Evolutionary conservation across 2,797 vertebrate species (phyloP).

Genomic region (Pseudopleuronectes americanus): DNA sequence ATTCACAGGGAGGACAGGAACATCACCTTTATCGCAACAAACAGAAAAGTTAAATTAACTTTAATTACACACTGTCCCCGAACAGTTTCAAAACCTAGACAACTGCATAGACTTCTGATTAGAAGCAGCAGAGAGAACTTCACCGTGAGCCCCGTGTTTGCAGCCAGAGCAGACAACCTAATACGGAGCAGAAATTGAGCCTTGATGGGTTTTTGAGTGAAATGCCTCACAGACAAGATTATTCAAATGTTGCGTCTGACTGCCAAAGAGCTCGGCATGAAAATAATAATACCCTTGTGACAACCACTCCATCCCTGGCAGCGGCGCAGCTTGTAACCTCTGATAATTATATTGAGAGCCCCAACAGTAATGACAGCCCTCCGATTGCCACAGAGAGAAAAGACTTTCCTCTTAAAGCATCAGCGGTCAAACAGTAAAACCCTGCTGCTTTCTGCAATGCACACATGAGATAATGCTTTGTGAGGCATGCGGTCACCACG

Average conservation of each 20-base stretch:
- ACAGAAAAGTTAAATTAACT: slow-evolving; percentile 17
- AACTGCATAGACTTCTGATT: slow-evolving; percentile 8
- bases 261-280: slow-evolving; percentile 74
- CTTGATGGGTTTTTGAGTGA: slow-evolving; percentile 56
- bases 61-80: slow-evolving; percentile 20
- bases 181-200: slow-evolving; percentile 56
- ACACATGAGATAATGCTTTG: slow-evolving; percentile 80
- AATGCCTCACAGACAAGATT: slow-evolving; percentile 74
- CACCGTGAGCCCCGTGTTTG: slow-evolving; percentile 46
- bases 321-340: slow-evolving; percentile 72
- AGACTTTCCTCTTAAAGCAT: slow-evolving; percentile 81
- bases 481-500: slow-evolving; percentile 71
- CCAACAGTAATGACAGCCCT: slow-evolving; percentile 83
- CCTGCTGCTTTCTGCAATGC: slow-evolving; percentile 65
- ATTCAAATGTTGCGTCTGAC: slow-evolving; percentile 77
- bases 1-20: slow-evolving; percentile 15
- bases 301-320: slow-evolving; percentile 81
- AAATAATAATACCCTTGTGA: slow-evolving; percentile 84
- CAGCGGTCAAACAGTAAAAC: slow-evolving; percentile 73
- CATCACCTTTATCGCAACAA: slow-evolving; percentile 9
- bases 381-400: slow-evolving; percentile 74
- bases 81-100: slow-evolving; percentile 30
- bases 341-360: slow-evolving; percentile 83
- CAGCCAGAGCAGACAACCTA: slow-evolving; percentile 39
- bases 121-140: slow-evolving; percentile 36